Conservation (phyloP, 2,113 vertebrate species). For the Microtus ochrogaster region DNA sequence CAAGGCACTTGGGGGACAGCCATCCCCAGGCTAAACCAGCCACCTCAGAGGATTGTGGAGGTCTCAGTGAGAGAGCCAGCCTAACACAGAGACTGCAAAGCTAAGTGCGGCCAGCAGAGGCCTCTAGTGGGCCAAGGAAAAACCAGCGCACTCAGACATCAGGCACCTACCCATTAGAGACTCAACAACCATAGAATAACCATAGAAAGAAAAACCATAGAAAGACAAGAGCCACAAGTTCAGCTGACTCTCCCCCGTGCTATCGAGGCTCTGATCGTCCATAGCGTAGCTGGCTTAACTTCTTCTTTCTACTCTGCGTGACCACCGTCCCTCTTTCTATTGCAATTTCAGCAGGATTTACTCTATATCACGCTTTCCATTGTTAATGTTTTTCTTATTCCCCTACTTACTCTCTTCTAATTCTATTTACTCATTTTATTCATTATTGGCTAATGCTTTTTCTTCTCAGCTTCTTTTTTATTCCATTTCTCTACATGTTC, state of each 20-base stretch:
- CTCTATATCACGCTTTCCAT: not conserved
- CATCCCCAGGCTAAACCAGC: not conserved
- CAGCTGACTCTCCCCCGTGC: no score
- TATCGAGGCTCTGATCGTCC: not conserved
- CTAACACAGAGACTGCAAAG: not conserved
- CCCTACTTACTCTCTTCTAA: not conserved
- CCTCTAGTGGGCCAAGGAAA: not conserved
- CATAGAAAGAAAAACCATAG: not conserved
- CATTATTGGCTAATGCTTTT: not conserved
- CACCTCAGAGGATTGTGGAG: not conserved
- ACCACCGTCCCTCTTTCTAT: no score
- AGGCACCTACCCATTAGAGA: no score
- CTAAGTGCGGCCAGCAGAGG: not conserved
- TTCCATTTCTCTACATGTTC: not conserved
- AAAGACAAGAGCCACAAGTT: not conserved
- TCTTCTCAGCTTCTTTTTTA: not conserved
- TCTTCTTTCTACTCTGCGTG: not conserved
- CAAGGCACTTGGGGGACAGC: no score
- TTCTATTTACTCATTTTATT: not conserved
- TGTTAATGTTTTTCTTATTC: not conserved
- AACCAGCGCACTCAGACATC: not conserved
- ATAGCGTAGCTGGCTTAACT: no score
- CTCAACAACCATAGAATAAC: not conserved
- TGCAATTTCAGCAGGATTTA: no score
- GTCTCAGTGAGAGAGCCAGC: rapidly evolving